Evolutionary conservation across 2,888 invertebrate genomes (phyloP).

Genomic region (Camptogramma bilineatum): DNA sequence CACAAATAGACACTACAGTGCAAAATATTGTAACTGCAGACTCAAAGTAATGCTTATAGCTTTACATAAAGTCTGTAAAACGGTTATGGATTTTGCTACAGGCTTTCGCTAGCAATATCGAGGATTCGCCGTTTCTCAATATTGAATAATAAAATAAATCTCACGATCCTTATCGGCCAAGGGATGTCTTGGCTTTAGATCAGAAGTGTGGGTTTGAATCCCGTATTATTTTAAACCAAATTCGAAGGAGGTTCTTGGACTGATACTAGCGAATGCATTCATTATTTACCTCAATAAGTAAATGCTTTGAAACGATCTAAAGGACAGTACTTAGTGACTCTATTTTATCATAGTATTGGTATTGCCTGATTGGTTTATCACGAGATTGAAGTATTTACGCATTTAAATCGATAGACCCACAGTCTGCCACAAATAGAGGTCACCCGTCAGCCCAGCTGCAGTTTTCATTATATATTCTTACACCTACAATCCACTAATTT

Average conservation of each 20-base stretch:
- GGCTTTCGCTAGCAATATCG: background rate
- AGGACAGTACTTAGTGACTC: background rate
- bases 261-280: no score
- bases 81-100: slow-evolving; percentile 1
- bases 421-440: slow-evolving; percentile 21
- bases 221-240: no score
- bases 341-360: background rate
- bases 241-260: no score
- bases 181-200: no score
- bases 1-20: slow-evolving; percentile 25
- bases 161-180: no score
- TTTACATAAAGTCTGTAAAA: slow-evolving; percentile 9
- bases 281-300: no score
- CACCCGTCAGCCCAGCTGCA: slow-evolving; percentile 1
- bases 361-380: background rate
- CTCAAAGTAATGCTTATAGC: slow-evolving; percentile 17
- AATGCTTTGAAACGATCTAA: background rate
- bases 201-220: no score
- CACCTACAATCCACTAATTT: slow-evolving; percentile 47
- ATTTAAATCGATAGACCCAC: slow-evolving; percentile 21
- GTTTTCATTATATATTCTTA: slow-evolving; percentile 44
- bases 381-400: slow-evolving; percentile 2
- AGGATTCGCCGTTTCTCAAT: no score
- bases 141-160: no score
- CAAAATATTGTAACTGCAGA: slow-evolving; percentile 17